phyloP scores from a whole-genome alignment of 1,140 invertebrate genomes.

The Drosophila nigrodunni region DNA sequence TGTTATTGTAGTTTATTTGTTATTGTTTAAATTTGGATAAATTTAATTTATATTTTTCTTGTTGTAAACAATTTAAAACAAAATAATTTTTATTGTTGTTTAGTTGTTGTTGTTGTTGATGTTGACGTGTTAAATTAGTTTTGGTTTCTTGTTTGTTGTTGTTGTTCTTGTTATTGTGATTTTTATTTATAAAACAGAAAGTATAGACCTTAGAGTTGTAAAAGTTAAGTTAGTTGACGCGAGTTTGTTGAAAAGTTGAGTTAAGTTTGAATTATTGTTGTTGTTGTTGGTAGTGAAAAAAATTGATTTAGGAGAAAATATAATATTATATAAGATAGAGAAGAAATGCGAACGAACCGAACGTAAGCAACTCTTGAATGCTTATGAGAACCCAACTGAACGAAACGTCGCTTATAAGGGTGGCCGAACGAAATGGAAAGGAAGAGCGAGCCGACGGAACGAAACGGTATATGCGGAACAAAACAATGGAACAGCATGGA shows the following conservation, averaged over 20 bases:
- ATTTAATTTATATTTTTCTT: slow-evolving; percentile 21
- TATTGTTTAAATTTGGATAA: slow-evolving; percentile 26
- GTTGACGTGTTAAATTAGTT: slow-evolving; percentile 52
- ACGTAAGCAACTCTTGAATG: slow-evolving; percentile 85
- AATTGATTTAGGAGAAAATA: slow-evolving; percentile 84
- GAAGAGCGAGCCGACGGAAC: slow-evolving; percentile 25
- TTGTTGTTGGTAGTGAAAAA: slow-evolving; percentile 82
- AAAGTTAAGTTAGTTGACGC: slow-evolving; percentile 78
- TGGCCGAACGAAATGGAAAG: slow-evolving; percentile 53
- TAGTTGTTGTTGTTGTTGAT: slow-evolving; percentile 58
- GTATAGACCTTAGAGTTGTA: slow-evolving; percentile 60
- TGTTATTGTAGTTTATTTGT: neutral
- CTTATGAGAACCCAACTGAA: slow-evolving; percentile 73
- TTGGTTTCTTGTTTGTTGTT: slow-evolving; percentile 43
- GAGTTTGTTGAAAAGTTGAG: slow-evolving; percentile 68
- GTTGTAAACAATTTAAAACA: slow-evolving; percentile 59
- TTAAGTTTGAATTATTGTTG: slow-evolving; percentile 71
- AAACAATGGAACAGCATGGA: slow-evolving; percentile 11
- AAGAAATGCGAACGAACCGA: slow-evolving; percentile 85
- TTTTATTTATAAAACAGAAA: slow-evolving; percentile 50
- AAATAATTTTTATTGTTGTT: slow-evolving; percentile 47
- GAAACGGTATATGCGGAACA: slow-evolving; percentile 16
- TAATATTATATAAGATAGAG: slow-evolving; percentile 85
- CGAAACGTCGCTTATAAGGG: slow-evolving; percentile 80
- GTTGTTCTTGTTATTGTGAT: slow-evolving; percentile 38